Base-by-base conservation (phyloP, 2,888 invertebrate species). In the Acrocyrtus sp. region DNA sequence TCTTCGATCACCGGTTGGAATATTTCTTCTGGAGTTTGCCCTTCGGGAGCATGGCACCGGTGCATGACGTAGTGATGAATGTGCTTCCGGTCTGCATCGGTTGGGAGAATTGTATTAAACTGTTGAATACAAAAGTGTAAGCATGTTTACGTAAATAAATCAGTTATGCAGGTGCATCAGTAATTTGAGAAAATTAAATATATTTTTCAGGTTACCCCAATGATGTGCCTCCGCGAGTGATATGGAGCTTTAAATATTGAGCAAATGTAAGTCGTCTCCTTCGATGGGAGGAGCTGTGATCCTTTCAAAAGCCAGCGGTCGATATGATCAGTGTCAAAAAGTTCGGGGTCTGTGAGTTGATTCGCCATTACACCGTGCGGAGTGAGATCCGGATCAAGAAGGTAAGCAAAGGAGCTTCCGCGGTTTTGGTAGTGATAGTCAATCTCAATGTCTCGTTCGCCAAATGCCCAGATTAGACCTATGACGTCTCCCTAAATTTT, bases 21-120 rank as follows among this genome's bases (percentile, higher is more conserved):
- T 5, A 67, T 1, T 26, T 29, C 34, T 0, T 41, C 39, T n/a
- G 66, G 15, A 15, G 48, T 41, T 19, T 2, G 12, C 12, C 41
- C 65, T 43, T 29, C 22, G 6, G 74, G 74, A 12, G 58, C 47
- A n/a, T 24, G 19, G 24, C 74, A 74, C 15, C 43, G 50, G 41
- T 65, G 61, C 1, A 74, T 8, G 1, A 70, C 19, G 12, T 51
- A 60, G 34, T 74, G 74, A 26, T 74, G 74, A 21, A 66, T 54
- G 19, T 74, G 70, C n/a, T 26, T 21, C 3, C 50, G 29, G 4
- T 69, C 69, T 26, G 45, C 43, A 1, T 54, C 56, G 0, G 48
- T 45, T 22, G 58, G 50, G 19, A 70, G 10, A 5, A 56, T 56
- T 1, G 69, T 41, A 34, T 61, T 54, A 22, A 74, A 74, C 74